Evolutionary conservation across 2,797 vertebrate species (phyloP), one percentile per base, ranked within the genome.

Genomic region (Ctenochaetus hawaiiensis): DNA sequence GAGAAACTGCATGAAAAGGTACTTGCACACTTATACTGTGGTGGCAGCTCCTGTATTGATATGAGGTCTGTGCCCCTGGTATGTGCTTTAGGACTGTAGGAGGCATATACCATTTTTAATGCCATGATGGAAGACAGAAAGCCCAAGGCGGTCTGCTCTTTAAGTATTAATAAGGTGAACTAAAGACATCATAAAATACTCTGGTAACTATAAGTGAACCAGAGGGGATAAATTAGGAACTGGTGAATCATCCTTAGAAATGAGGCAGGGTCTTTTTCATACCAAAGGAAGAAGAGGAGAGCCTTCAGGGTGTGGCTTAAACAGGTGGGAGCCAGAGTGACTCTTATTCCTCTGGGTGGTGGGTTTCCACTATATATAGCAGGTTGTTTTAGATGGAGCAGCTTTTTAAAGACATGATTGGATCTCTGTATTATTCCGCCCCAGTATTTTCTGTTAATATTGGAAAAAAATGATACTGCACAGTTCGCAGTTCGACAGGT

Each of bases 91-190:
- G 56, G 66, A 81, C 72, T 57, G 34, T 45, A 57, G 82, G 83
- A 77, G 47, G 18, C 69, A 45, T 79, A 73, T 54, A 59, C n/a
- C 51, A 64, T 85, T 85, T 84, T 81, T 85, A 90, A 66, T 68
- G 64, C 72, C 72, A 61, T 72, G 69, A 82, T 79, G 67, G 68
- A 85, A 66, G 73, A 78, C 49, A 51, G 63, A 53, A 78, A 59
- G 76, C 88, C 90, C 26, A 63, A 18, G 84, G 83, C 79, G 2
- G 30, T 79, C 79, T 79, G 81, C 80, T 81, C 62, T 87, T 93
- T 86, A 87, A 89, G 79, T 86, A 90, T 92, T 89, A 87, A 89
- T 89, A 81, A 39, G 67, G 51, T 51, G 80, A 80, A 85, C 80
- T 81, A 80, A 88, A 87, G 67, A 77, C 75, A 67, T 73, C 82